These are phyloP conservation scores for Epicauta chinensis DNA, from an alignment of 1,140 invertebrate species.

Conservation along the genomic window DNA sequence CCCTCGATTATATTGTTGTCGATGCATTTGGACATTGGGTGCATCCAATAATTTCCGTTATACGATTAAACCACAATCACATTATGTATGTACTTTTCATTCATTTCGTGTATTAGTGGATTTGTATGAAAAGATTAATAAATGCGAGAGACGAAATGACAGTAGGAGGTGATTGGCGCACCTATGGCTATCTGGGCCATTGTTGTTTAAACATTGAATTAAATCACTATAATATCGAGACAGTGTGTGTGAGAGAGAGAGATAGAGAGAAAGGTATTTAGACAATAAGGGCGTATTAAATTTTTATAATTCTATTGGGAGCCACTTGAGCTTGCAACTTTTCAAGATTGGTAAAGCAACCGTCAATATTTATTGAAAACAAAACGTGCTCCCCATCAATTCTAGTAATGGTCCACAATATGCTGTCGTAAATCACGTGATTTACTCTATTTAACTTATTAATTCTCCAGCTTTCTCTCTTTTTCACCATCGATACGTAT, in stretches of 20 bases:
- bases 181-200: conserved; percentile 23
- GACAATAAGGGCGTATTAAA: conserved; percentile 1
- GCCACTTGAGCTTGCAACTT: conserved; percentile 16
- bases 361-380: too few species aligned
- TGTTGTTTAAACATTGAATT: conserved; percentile 39
- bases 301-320: background rate
- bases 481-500: too few species aligned
- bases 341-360: background rate
- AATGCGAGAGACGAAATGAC: too few species aligned
- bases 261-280: too few species aligned
- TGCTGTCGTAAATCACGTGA: too few species aligned
- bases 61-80: conserved; percentile 43
- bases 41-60: conserved; percentile 39
- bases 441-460: too few species aligned
- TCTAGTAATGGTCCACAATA: too few species aligned
- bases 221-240: conserved; percentile 27
- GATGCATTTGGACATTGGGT: conserved; percentile 38
- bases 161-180: background rate
- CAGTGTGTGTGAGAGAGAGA: conserved; percentile 12
- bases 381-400: too few species aligned
- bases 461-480: too few species aligned
- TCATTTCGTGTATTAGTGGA: conserved; percentile 10
- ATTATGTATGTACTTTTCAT: conserved; percentile 35
- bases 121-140: conserved; percentile 2
- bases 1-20: conserved; percentile 23